Percentiles rank a stretch among this genome's conserved stretches.
These are phyloP conservation scores for Pentamera pediparva DNA, from an alignment of 53 echinoderm and acorn worm genomes.

Conservation along the genomic window DNA sequence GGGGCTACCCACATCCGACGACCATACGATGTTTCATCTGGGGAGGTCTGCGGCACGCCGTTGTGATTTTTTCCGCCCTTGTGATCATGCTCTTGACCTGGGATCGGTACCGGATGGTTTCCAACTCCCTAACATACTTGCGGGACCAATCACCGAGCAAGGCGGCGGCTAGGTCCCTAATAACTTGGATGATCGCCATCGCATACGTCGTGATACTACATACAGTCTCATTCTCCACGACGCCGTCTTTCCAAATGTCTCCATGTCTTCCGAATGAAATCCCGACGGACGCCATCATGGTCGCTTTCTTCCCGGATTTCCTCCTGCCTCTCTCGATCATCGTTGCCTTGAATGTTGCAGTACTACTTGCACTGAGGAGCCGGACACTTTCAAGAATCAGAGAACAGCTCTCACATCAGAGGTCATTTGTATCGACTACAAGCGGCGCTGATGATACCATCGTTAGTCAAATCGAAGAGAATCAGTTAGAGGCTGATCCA, in stretches of 20 bases:
- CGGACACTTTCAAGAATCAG: neutral
- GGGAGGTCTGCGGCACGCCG: slow-evolving; percentile 4
- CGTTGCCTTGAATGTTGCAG: neutral
- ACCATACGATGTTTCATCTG: slow-evolving; percentile 10
- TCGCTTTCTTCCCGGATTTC: slow-evolving; percentile 22
- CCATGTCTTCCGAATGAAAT: neutral
- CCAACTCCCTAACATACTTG: slow-evolving; percentile 1
- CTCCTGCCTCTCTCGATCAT: slow-evolving; percentile 12
- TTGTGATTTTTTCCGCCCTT: neutral
- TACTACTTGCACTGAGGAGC: neutral
- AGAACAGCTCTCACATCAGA: no score
- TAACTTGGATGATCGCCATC: neutral
- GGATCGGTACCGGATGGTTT: slow-evolving; percentile 29
- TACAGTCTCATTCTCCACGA: neutral
- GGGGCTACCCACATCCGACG: neutral
- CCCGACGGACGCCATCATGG: neutral
- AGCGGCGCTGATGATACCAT: no score
- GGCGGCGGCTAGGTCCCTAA: neutral
- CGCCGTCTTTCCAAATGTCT: neutral
- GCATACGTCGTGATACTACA: neutral
- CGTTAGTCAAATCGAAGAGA: no score
- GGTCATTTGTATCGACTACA: no score
- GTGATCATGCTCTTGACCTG: neutral
- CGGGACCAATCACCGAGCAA: slow-evolving; percentile 21
- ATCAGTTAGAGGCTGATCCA: no score